Conservation (phyloP, 2,797 vertebrate genomes). For the Streptopelia turtur region DNA sequence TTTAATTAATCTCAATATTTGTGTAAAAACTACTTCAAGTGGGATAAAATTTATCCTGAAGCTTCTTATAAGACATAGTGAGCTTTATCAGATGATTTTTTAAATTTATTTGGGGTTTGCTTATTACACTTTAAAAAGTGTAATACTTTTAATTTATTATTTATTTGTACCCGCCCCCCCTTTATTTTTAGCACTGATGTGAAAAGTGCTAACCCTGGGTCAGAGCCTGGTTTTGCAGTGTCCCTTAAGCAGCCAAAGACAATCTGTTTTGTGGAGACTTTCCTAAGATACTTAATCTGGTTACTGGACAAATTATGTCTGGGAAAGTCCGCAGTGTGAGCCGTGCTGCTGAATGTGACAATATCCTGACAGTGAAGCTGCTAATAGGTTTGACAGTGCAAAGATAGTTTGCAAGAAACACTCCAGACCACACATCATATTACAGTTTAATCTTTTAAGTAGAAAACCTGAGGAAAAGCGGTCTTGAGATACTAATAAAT, state of each 20-base stretch:
- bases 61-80: neutral
- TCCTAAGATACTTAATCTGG: conserved; percentile 45
- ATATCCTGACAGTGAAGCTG: neutral
- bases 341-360: neutral
- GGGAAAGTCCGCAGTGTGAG: neutral
- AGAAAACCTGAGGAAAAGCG: neutral
- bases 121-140: neutral
- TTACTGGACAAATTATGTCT: conserved; percentile 42
- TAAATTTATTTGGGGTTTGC: neutral
- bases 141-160: neutral
- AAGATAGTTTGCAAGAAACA: neutral
- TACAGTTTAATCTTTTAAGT: neutral
- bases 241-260: conserved; percentile 33
- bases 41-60: neutral
- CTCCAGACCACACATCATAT: accelerated
- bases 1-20: neutral
- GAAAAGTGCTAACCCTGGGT: neutral
- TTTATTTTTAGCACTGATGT: neutral
- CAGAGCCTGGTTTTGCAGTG: neutral
- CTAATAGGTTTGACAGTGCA: neutral
- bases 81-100: neutral
- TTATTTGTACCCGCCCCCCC: too few species aligned
- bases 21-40: neutral
- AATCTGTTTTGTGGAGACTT: conserved; percentile 52
- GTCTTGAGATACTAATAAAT: neutral